Percentiles rank a stretch among this genome's conserved stretches.
Conservation (phyloP, 2,797 vertebrate species). For the Mastacembelus armatus region DNA sequence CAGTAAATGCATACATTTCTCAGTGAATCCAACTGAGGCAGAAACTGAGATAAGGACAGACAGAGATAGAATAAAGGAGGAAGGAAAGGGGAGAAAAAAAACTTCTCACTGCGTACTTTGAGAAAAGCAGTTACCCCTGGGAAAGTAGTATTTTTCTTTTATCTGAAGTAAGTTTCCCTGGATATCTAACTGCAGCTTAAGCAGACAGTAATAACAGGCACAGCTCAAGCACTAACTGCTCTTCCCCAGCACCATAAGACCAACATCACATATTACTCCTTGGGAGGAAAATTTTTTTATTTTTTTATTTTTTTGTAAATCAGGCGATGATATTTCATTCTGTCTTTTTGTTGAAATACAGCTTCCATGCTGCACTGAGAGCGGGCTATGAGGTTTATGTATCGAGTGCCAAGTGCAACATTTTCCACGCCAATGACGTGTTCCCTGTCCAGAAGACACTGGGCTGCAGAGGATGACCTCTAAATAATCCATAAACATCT, state of each 20-base stretch:
- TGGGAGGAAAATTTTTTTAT: conserved; percentile 4
- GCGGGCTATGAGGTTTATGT: conserved; percentile 39
- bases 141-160: conserved; percentile 40
- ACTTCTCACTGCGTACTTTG: conserved; percentile 41
- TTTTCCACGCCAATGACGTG: conserved; percentile 29
- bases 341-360: conserved; percentile 32
- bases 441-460: conserved; percentile 51
- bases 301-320: no score
- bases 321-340: conserved; percentile 36
- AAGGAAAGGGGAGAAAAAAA: conserved; percentile 8
- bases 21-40: conserved; percentile 22
- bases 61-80: conserved; percentile 21
- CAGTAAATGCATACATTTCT: conserved; percentile 46
- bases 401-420: conserved; percentile 56
- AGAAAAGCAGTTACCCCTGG: conserved; percentile 44
- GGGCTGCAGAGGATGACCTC: conserved; percentile 51
- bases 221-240: conserved; percentile 27
- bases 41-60: conserved; percentile 32
- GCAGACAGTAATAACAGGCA: conserved; percentile 48
- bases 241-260: conserved; percentile 25
- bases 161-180: conserved; percentile 48
- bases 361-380: conserved; percentile 19
- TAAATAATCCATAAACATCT: conserved; percentile 70
- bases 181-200: conserved; percentile 41
- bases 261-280: conserved; percentile 12